Conservation (phyloP, 2,888 invertebrate species). For the Petrolisthes cinctipes region DNA sequence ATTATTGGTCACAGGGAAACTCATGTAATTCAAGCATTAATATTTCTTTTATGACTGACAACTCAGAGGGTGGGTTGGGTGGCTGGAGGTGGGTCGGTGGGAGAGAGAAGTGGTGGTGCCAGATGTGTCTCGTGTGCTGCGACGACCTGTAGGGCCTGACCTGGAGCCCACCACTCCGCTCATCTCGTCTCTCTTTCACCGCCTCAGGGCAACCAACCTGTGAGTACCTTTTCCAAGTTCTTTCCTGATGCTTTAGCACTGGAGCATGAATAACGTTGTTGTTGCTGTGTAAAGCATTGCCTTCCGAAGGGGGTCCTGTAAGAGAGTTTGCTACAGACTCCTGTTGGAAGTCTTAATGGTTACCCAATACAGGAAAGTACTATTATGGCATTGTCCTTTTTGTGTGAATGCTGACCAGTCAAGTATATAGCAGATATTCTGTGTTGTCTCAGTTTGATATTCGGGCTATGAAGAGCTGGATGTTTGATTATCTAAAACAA, state of each 20-base stretch:
- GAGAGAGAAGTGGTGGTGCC: constrained; percentile 55
- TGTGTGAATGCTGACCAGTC: no score
- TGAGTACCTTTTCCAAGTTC: constrained; percentile 23
- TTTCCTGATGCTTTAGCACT: neutral
- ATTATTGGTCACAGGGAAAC: no score
- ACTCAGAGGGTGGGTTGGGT: constrained; percentile 54
- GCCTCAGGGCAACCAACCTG: constrained; percentile 55
- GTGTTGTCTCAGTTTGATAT: no score
- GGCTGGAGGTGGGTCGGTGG: constrained; percentile 48
- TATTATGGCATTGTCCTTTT: no score
- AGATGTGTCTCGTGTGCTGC: constrained; percentile 59
- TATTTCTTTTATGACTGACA: no score
- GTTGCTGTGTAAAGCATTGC: neutral
- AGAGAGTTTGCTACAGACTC: no score
- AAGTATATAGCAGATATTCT: no score
- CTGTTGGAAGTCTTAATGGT: no score
- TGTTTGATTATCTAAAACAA: no score
- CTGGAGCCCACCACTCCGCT: constrained; percentile 52
- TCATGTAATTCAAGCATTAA: no score
- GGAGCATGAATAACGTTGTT: neutral
- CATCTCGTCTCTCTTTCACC: constrained; percentile 47
- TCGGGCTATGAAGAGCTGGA: no score
- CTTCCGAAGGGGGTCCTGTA: neutral
- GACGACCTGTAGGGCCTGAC: constrained; percentile 49
- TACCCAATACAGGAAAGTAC: neutral